phyloP scores from a whole-genome alignment of 2,888 invertebrate species.

The Osedax fenrisi region DNA sequence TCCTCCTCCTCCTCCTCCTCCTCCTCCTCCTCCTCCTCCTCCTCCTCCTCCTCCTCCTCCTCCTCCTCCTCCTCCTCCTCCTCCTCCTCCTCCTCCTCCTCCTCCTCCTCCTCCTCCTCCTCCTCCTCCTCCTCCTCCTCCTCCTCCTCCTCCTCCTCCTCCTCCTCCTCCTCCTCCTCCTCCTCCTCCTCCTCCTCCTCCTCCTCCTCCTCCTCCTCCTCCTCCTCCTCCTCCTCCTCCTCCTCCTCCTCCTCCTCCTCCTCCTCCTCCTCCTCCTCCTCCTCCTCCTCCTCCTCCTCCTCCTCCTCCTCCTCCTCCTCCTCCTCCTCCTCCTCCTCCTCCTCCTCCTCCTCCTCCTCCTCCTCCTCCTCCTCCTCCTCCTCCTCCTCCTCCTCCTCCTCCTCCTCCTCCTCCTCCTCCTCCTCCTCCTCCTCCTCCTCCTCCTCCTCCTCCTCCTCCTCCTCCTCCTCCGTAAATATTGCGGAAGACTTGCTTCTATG shows the following conservation, averaged over 20 bases:
- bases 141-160: not conserved
- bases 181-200: too few species aligned
- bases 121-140: not conserved
- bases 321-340: too few species aligned
- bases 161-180: not conserved
- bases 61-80: too few species aligned
- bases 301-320: too few species aligned
- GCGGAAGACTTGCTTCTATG: too few species aligned
- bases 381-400: not conserved
- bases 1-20: too few species aligned
- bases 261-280: not conserved
- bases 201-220: too few species aligned
- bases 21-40: too few species aligned
- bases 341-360: not conserved
- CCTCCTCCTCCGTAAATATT: not conserved
- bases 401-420: not conserved
- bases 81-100: not conserved
- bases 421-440: not conserved
- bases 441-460: not conserved
- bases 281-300: not conserved
- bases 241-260: not conserved
- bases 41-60: too few species aligned
- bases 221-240: too few species aligned
- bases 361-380: not conserved
- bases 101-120: not conserved